A percentile compares a stretch with the other conserved stretches of the same genome.
These are phyloP conservation scores for Acrocephalus kingi DNA, from an alignment of 2,113 vertebrate genomes.

Conservation along the genomic window DNA sequence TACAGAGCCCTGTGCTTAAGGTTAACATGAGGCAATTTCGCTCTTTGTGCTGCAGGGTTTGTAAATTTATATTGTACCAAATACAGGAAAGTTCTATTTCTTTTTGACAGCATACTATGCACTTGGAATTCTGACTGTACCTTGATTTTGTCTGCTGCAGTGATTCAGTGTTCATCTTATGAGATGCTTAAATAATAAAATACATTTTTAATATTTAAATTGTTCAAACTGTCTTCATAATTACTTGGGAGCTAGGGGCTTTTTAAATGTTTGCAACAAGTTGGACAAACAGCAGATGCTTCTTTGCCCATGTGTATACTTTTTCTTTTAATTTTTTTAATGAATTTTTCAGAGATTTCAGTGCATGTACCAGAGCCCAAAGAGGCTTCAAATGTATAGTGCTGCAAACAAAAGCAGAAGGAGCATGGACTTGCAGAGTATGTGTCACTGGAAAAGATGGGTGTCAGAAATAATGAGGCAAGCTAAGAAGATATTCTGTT, in stretches of 20 bases:
- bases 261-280: neutral
- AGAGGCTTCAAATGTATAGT: neutral
- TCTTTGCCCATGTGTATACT: neutral
- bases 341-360: neutral
- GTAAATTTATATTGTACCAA: neutral
- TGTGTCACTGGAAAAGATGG: neutral
- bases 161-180: neutral
- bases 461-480: conserved; percentile 61
- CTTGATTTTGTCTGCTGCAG: neutral
- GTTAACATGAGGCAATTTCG: neutral
- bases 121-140: neutral
- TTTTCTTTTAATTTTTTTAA: neutral
- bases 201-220: conserved; percentile 43
- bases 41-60: neutral
- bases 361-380: neutral
- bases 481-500: neutral
- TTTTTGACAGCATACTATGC: neutral
- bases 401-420: neutral
- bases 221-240: conserved; percentile 9
- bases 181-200: conserved; percentile 54
- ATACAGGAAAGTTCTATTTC: neutral
- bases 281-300: neutral
- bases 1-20: neutral
- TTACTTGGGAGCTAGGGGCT: neutral
- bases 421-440: neutral